phyloP scores from a whole-genome alignment of 1,140 invertebrate species.

The Diorhabda elongata region DNA sequence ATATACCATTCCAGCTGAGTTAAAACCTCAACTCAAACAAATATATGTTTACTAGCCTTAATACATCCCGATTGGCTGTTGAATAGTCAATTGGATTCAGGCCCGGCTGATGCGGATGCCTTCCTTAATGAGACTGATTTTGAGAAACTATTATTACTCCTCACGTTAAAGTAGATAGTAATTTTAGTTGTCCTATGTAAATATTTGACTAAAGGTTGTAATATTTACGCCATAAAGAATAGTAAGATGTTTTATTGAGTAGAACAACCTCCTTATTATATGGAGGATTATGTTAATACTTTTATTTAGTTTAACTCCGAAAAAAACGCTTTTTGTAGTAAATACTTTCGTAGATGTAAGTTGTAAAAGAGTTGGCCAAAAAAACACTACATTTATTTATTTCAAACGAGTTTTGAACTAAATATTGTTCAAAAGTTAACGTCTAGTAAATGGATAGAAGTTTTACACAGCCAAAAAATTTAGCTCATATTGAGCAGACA shows the following conservation, averaged over 20 bases:
- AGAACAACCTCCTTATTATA: conserved; percentile 19
- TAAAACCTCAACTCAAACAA: conserved; percentile 81
- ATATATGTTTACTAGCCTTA: conserved; percentile 74
- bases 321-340: conserved; percentile 25
- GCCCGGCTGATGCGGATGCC: conserved; percentile 18
- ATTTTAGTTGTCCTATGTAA: conserved; percentile 14
- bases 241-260: conserved; percentile 20
- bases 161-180: conserved; percentile 23
- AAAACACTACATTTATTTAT: not conserved
- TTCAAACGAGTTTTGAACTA: not conserved
- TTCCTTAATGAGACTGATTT: conserved; percentile 33
- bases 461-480: conserved; percentile 6
- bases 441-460: not conserved
- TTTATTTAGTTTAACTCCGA: conserved; percentile 25
- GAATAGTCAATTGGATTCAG: conserved; percentile 10
- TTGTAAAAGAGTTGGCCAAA: conserved; percentile 7
- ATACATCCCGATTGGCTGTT: conserved; percentile 6
- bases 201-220: conserved; percentile 17
- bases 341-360: conserved; percentile 18
- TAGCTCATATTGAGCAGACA: conserved; percentile 31
- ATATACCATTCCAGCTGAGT: conserved; percentile 78
- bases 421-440: not conserved
- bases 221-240: conserved; percentile 7
- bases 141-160: conserved; percentile 22
- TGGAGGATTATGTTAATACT: conserved; percentile 26